These are phyloP conservation scores for Gopherus evgoodei DNA, from an alignment of 2,113 vertebrate species.

Conservation along the genomic window DNA sequence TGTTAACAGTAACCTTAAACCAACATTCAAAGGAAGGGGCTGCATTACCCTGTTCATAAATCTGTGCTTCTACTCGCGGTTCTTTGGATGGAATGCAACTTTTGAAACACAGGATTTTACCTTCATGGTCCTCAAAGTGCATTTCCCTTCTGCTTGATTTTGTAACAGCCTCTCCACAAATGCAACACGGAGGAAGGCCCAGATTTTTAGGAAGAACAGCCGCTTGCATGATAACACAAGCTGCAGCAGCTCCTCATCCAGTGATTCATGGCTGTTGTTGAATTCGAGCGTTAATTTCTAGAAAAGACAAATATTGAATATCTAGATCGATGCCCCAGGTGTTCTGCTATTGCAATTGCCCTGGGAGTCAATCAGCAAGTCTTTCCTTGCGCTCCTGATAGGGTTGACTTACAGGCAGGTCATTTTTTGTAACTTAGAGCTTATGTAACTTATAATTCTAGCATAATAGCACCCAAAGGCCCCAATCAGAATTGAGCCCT, in stretches of 20 bases:
- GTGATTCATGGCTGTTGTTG: conserved; percentile 74
- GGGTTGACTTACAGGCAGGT: background rate
- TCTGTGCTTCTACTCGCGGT: background rate
- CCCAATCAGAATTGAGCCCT: background rate
- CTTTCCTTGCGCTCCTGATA: background rate
- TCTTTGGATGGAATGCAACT: background rate
- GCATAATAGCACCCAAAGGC: background rate
- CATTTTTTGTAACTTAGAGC: background rate
- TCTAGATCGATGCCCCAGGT: background rate
- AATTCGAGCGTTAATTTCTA: conserved; percentile 81
- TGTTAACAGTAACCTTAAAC: background rate
- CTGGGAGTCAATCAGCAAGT: background rate
- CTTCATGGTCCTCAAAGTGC: conserved; percentile 76
- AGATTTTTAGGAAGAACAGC: conserved; percentile 79
- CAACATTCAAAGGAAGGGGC: background rate
- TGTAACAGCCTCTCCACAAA: conserved; percentile 81
- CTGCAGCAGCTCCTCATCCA: conserved; percentile 74
- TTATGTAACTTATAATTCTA: background rate
- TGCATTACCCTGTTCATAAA: background rate
- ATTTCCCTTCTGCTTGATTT: conserved; percentile 74
- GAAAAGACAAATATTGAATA: conserved; percentile 27
- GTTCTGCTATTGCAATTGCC: background rate
- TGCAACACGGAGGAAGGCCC: conserved; percentile 77
- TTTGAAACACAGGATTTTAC: conserved; percentile 53
- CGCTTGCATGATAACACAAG: conserved; percentile 74